Base-by-base conservation (phyloP, 2,797 vertebrate species). In the Molossus molossus region DNA sequence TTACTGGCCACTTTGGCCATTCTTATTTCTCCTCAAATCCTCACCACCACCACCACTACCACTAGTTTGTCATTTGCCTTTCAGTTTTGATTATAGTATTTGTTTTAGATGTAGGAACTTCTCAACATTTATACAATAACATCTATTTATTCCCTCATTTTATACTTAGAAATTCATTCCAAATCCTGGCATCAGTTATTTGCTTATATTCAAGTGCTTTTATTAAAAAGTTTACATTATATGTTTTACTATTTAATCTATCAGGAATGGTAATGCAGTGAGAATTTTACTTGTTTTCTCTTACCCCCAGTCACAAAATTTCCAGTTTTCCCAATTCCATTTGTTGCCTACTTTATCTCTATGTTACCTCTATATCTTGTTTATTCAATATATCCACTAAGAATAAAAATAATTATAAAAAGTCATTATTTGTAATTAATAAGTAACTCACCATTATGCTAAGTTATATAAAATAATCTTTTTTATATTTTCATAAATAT, bases 201-300 rank as follows among this genome's bases (percentile, higher is more conserved):
- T 93, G 29, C 45, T 95, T 79, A 53, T 50, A 92, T 20, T n/a
- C 33, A 89, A 86, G n/a, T 57, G 15, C 20, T 86, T 85, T 86
- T 81, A 33, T 85, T 15, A 69, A 88, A 91, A 77, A 50, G 50
- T 60, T 17, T 65, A 9, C 53, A 96, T 75, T 80, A 94, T 60
- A 92, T 0, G 75, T 5, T 79, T 86, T 92, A 73, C 17, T 84
- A 81, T 67, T 70, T 76, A 94, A 91, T 67, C 40, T 84, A 77
- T 23, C 21, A 83, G 48, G 8, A 93, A 92, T 53, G 6, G 48
- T 62, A 89, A 89, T 45, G 9, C 48, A 91, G 50, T n/a, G 18
- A 94, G 45, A 93, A 76, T 65, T 81, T 91, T 76, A 90, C 79
- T 53, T 92, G 72, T 86, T 97, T 90, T 27, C 18, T 80, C 72